Evolutionary conservation across 2,113 vertebrate genomes (phyloP), one percentile per base, ranked within the genome.

Genomic region (Cinclus mexicanus): DNA sequence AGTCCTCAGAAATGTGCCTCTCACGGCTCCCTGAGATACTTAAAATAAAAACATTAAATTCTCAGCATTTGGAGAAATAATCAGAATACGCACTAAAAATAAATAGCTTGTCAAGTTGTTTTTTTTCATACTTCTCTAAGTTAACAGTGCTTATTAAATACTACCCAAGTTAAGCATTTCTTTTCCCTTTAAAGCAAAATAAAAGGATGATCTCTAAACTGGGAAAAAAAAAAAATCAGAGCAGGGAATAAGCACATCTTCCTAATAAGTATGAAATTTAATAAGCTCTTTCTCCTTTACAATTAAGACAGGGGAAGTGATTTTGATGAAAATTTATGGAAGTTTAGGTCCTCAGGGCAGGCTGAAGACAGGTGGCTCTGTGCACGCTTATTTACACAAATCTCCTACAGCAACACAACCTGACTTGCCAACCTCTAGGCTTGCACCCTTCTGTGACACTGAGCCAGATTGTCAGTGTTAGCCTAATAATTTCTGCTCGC

Each of bases 41-140:
- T 92, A 71, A 96, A 93, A 91, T 80, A 61, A 76, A 50, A 57
- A 1, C 56, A 65, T n/a, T 49, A 78, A 89, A 71, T 84, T 79
- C 42, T 87, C 53, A 84, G 31, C 61, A 82, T 94, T 92, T 89
- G 74, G 53, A 85, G 91, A 91, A 93, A 71, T 86, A 93, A 89
- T 76, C 65, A 91, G 65, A 93, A 95, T 44, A 82, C 46, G 82
- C 53, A 79, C n/a, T 71, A 77, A 95, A 91, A 96, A 85, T 87
- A 91, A 87, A 79, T 33, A 64, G 12, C 47, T 85, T 75, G 56
- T 76, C 37, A 56, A 72, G 24, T n/a, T 72, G 20, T 3, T 76
- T 90, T 94, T 94, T 90, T 93, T 79, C 26, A 42, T 84, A 37
- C 15, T 68, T 89, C 65, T 19, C 1, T n/a, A 89, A 63, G 37